Base-by-base conservation (phyloP, 2,797 vertebrate genomes). In the Darevskia nairensis region DNA sequence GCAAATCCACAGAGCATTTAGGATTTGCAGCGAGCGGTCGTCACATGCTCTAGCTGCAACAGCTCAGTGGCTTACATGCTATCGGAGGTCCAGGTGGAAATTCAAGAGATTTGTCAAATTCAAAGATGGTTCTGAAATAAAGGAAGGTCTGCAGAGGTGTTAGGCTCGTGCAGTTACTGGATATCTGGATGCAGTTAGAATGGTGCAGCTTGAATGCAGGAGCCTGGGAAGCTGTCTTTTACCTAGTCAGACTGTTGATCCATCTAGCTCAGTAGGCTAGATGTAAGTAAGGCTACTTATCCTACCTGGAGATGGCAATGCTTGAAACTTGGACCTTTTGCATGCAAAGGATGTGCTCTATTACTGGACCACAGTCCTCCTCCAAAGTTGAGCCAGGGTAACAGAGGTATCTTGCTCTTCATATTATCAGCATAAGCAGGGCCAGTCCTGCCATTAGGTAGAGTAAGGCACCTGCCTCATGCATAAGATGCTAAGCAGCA, bases 41-140 rank as follows among this genome's bases (percentile, higher is more conserved):
- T 84, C 90, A 72, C 88, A 95, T 88, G 88, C 91, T 89, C 85
- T 92, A 93, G 80, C 87, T 93, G 81, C 93, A 94, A 83, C 93
- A 94, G 91, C 89, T 92, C 88, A 92, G 78, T 91, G 89, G 84
- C n/a, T 92, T 83, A 89, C 59, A 93, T 89, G 61, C 91, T 94
- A 75, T 50, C 74, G 91, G 88, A 61, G 64, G n/a, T 69, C 32
- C 41, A 46, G 78, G 27, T 61, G 74, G 92, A 87, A 76, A 85
- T 50, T 39, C 55, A 66, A 61, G 35, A 74, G 41, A 27, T 59
- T 19, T 25, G n/a, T 66, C 69, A 23, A 13, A 46, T 46, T 46
- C 78, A 35, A 68, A 68, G 66, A 23, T n/a, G 23, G 23, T 11
- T 23, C 69, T 39, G 69, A 75, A 46, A 76, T 82, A 66, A 87